Evolutionary conservation across 2,113 vertebrate genomes (phyloP).

Genomic region (Spheniscus mendiculus): DNA sequence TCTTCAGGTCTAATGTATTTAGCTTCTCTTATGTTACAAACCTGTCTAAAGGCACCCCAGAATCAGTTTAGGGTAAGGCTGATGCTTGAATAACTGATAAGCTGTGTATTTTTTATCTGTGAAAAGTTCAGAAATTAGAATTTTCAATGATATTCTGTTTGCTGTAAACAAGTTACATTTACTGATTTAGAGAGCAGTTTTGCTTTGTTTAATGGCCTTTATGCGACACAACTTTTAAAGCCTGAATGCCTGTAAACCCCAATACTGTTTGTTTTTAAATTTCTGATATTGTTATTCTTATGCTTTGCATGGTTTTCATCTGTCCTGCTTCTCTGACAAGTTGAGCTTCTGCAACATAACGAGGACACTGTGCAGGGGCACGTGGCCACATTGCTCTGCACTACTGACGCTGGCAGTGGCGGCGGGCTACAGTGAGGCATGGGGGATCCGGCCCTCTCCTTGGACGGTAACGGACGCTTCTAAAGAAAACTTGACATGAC

Average conservation of each 20-base stretch:
- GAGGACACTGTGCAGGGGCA: not conserved
- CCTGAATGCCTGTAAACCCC: not conserved
- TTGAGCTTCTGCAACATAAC: not conserved
- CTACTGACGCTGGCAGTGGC: not conserved
- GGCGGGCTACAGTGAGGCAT: rapidly evolving
- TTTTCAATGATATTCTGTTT: conserved; percentile 24
- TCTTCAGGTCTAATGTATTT: not conserved
- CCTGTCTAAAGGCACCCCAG: not conserved
- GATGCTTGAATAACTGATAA: conserved; percentile 3
- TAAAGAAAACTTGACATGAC: not conserved
- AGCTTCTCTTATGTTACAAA: not conserved
- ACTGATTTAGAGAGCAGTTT: not conserved
- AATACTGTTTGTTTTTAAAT: not conserved
- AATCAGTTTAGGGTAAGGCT: not conserved
- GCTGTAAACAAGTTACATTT: conserved; percentile 33
- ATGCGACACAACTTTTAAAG: conserved; percentile 16
- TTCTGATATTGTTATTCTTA: not conserved
- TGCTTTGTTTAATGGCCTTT: conserved; percentile 7
- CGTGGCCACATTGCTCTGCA: rapidly evolving
- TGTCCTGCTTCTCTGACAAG: not conserved
- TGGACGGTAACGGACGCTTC: not conserved
- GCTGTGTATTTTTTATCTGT: not conserved
- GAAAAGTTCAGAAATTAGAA: not conserved
- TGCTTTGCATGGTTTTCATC: not conserved
- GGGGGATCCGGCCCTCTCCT: not conserved